Evolutionary conservation across 2,888 invertebrate genomes (phyloP), one percentile per base, ranked within the genome.

Genomic region (Charanyca ferruginea): DNA sequence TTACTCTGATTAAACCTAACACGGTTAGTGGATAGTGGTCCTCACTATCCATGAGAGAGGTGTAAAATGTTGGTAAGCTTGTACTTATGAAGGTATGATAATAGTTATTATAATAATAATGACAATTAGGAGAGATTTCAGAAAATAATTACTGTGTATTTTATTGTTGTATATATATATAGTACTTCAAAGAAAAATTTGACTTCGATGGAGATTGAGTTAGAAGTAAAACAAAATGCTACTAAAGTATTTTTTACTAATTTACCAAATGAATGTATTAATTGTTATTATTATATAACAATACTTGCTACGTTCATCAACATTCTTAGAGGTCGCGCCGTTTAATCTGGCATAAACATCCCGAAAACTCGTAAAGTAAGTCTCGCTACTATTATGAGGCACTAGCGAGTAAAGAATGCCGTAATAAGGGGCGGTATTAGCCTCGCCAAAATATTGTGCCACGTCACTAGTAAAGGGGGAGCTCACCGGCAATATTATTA

Each of bases 321-420:
- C 55, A 63, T 65, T 60, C 35, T 52, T 53, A 77, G 54, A 66
- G 62, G 52, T 62, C 80, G 81, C 75, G 76, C 66, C 83, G 85
- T 86, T 89, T 87, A 90, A 86, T 87, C 83, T 66, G 83, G 84
- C 89, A 90, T 92, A 92, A 92, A 91, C 85, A 84, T 87, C 79
- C 77, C 74, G 76, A 68, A 81, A 81, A 89, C 89, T 91, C 93
- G 87, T 94, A 94, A 94, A 94, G 86, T 91, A 89, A 91, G 89
- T 90, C 86, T 87, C 80, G 85, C 84, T 87, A 90, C 90, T 93
- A 91, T 92, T 92, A 93, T 91, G 89, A 86, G 87, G 85, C 85
- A 85, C 85, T 89, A 87, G 83, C 85, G 83, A 81, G 88, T 86
- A 87, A 93, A 91, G 94, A 94, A 94, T 93, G 89, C 87, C 78